These are phyloP conservation scores for Mormyrus hasselquistii DNA, from an alignment of 2,797 vertebrate genomes.

Conservation along the genomic window DNA sequence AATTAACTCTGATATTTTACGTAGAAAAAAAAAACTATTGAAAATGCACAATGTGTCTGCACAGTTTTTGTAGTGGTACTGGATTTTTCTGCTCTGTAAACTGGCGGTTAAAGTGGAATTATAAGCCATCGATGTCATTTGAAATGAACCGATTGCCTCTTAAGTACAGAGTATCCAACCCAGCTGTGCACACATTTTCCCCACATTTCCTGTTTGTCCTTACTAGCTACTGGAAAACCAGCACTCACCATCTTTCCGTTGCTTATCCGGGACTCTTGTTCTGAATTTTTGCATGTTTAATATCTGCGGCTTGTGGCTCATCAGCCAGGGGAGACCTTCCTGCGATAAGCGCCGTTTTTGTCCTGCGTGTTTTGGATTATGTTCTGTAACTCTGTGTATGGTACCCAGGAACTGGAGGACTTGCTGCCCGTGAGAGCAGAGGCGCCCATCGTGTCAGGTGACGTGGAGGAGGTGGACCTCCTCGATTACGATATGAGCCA, in stretches of 20 bases:
- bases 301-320: background rate
- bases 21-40: background rate
- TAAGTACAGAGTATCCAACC: background rate
- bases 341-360: background rate
- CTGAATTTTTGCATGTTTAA: background rate
- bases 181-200: background rate
- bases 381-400: background rate
- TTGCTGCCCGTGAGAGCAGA: constrained; percentile 90
- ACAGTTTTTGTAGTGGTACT: background rate
- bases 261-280: background rate
- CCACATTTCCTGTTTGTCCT: background rate
- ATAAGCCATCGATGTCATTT: background rate
- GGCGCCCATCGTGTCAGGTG: constrained; percentile 76
- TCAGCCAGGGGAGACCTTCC: background rate
- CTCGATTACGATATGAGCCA: constrained; percentile 88
- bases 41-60: background rate
- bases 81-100: background rate
- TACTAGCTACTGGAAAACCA: background rate
- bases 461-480: constrained; percentile 92
- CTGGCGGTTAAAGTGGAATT: background rate
- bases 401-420: constrained; percentile 86
- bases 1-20: background rate
- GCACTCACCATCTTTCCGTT: background rate
- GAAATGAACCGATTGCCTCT: background rate
- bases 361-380: background rate